phyloP scores from a whole-genome alignment of 2,113 vertebrate species.

The Guaruba guarouba region DNA sequence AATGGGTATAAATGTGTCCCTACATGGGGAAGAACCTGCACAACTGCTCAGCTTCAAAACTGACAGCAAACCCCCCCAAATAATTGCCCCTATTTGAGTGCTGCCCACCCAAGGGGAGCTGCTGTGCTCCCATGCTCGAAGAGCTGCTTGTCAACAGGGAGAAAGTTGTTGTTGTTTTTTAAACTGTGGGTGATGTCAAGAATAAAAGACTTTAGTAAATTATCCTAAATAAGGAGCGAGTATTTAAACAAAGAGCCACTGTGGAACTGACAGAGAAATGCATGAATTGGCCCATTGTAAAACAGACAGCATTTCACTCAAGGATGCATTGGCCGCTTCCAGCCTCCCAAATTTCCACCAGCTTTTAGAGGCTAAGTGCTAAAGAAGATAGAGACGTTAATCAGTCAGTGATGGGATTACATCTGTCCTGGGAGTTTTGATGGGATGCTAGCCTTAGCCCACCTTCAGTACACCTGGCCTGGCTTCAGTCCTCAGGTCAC shows the following conservation, averaged over 20 bases:
- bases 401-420: not conserved
- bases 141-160: not conserved
- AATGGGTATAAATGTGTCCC: too few relatives aligned
- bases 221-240: not conserved
- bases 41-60: not conserved
- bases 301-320: not conserved
- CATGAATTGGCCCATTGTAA: not conserved
- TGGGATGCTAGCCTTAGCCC: not conserved
- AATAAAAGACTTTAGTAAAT: not conserved
- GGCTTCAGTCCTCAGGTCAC: not conserved
- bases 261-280: not conserved
- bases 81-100: not conserved
- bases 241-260: not conserved
- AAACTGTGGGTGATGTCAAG: not conserved
- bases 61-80: not conserved
- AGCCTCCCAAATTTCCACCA: not conserved
- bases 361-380: not conserved
- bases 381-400: not conserved
- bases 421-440: not conserved
- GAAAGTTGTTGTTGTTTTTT: not conserved
- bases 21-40: fast-evolving
- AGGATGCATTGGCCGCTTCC: not conserved
- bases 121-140: not conserved
- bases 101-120: not conserved
- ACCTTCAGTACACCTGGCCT: not conserved